Base-by-base conservation (phyloP, 1,140 invertebrate species). In the Gonioctena quinquepunctata region DNA sequence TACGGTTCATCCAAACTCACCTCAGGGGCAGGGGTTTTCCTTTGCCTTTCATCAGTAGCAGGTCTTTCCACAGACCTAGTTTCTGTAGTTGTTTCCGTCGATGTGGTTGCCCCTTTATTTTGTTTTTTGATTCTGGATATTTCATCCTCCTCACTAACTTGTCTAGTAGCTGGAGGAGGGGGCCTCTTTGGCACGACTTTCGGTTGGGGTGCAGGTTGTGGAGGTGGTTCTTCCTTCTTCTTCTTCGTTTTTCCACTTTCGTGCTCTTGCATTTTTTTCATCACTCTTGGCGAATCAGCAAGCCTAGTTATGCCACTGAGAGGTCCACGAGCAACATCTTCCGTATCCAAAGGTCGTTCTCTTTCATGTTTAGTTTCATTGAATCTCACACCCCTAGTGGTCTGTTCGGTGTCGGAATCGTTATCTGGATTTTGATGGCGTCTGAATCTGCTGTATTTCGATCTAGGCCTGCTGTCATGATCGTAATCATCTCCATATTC, bases 221-320 rank as follows among this genome's bases (percentile, higher is more conserved):
- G 80, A 48, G 85, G 80, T 68, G 86, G 84, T 66, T 89, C 88
- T 76, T 92, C 91, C 73, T 91, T 89, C 73, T 91, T 89, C 78
- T 93, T 91, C 68, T 87, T 87, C 76, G 92, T 90, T 77, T 93
- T 93, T 19, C 90, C 90, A 68, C 88, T 90, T 73, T 94, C 91
- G 61, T 88, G 90, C 72, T 95, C 94, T 75, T 95, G 90, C 61
- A 96, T 86, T 57, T 94, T 90, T 82, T 94, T 93, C 88, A 96
- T 95, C 0, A 96, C 93, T 50, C 94, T 86, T 0, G 94, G 92
- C 27, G 93, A 96, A 80, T 97, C 95, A n/a, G 90, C 89, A 2
- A 96, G 84, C n/a, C 93, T 87, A 59, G 93, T 93, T 78, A 97
- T 95, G 49, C 95, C 95, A 82, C 94, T 96, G 0, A 97, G 86